These are phyloP conservation scores for Nyctibius bracteatus DNA, from an alignment of 2,113 vertebrate species.

Conservation along the genomic window DNA sequence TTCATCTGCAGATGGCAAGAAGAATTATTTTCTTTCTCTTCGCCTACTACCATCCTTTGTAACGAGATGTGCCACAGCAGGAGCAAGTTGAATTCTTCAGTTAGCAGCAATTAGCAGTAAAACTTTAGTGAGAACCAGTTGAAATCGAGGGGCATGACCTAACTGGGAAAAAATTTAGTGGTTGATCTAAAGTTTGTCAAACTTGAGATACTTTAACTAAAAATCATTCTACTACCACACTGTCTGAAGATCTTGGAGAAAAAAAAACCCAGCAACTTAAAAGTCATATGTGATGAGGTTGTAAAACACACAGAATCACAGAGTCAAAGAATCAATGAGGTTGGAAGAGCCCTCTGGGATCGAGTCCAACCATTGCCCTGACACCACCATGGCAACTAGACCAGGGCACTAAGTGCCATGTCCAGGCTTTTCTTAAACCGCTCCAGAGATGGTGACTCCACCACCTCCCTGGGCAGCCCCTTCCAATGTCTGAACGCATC, in stretches of 20 bases:
- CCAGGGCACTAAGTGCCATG: no score
- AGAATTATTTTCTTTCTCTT: not conserved
- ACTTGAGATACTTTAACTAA: not conserved
- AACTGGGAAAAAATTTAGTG: not conserved
- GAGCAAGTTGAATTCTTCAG: not conserved
- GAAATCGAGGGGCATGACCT: slow-evolving; percentile 11
- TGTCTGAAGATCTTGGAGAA: not conserved
- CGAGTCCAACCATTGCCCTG: no score
- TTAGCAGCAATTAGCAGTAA: slow-evolving; percentile 20
- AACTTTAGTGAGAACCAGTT: not conserved
- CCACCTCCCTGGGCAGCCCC: no score
- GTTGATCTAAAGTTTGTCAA: slow-evolving; percentile 24
- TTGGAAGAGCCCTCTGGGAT: no score
- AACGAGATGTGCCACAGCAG: not conserved
- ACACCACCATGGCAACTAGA: no score
- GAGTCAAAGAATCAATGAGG: no score
- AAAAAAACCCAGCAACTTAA: not conserved
- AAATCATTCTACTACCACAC: not conserved
- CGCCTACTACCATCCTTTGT: not conserved
- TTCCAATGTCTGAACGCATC: no score
- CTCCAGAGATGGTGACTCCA: no score
- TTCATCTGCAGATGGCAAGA: not conserved
- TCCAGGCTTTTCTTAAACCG: no score
- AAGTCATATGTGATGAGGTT: not conserved
- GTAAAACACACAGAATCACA: no score